Base-by-base conservation (phyloP, 2,888 invertebrate genomes). In the Cetonia aurata region DNA sequence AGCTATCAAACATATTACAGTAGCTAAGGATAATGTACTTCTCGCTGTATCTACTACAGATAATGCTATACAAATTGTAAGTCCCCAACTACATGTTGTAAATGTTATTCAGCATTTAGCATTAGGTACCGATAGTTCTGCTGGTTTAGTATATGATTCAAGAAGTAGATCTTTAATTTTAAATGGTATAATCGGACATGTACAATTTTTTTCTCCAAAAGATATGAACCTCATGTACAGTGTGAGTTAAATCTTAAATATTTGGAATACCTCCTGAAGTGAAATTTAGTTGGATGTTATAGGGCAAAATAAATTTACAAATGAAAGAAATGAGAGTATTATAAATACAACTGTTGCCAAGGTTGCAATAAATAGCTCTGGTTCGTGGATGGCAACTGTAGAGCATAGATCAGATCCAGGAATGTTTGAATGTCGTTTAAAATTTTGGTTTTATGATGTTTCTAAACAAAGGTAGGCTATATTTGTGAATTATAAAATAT, bases 301-400 rank as follows among this genome's bases (percentile, higher is more conserved):
- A 0, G 86, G 88, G 17, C 88, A 90, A 82, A 95, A 94, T 86
- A 88, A 88, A 76, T 82, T 92, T 19, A 90, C 91, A 0, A 87
- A 88, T 77, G 92, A 92, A 79, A 83, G 88, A 59, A 81, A 87
- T 31, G 83, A 84, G 62, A 85, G 87, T 25, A 86, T 92, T 73
- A 86, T 89, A 67, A 91, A 92, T 77, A 88, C 89, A 2, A 88
- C 90, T 77, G 89, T 95, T 0, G 89, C 87, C 3, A 86, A 88
- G 75, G 87, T 91, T n/a, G 90, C 91, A 0, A 86, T 94, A 69
- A 90, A 89, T 80, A 85, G 86, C 65, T 86, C 88, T 79, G 91
- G 92, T 0, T 78, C 82, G 6, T 95, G 95, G 94, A 86, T 95
- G 85, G 92, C 90, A 6, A 94, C 94, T 0, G 87, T 89, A 4